Evolutionary conservation across 2,888 invertebrate species (phyloP).

Genomic region (Pogonocherus hispidulus): DNA sequence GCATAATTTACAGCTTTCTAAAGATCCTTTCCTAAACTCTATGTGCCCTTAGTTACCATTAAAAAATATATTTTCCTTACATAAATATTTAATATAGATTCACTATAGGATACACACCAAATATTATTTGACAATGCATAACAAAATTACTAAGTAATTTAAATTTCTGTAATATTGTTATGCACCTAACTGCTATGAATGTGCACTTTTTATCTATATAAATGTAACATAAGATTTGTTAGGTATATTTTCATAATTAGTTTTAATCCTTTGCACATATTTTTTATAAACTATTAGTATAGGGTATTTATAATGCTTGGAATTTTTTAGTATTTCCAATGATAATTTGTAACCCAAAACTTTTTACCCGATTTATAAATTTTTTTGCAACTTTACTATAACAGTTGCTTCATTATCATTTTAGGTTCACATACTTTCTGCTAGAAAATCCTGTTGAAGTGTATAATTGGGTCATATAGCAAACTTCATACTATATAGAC

Average conservation of each 20-base stretch:
- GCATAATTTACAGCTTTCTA: slow-evolving; percentile 40
- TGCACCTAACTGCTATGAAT: slow-evolving; percentile 51
- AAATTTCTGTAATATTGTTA: slow-evolving; percentile 44
- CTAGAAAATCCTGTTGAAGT: too few species aligned
- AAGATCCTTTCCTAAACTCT: slow-evolving; percentile 51
- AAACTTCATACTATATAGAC: too few species aligned
- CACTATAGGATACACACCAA: slow-evolving; percentile 66
- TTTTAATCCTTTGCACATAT: slow-evolving; percentile 14
- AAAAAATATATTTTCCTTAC: slow-evolving; percentile 48
- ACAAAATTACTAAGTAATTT: slow-evolving; percentile 7
- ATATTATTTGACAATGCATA: slow-evolving; percentile 40
- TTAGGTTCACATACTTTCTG: too few species aligned
- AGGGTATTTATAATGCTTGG: not conserved
- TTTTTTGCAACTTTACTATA: too few species aligned
- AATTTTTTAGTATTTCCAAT: not conserved
- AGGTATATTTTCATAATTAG: slow-evolving; percentile 26
- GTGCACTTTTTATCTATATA: slow-evolving; percentile 51
- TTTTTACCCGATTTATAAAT: not conserved
- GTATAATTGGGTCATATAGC: too few species aligned
- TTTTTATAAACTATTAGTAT: slow-evolving; percentile 8
- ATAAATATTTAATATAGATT: slow-evolving; percentile 47
- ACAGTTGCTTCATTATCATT: too few species aligned
- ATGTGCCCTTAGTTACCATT: slow-evolving; percentile 47
- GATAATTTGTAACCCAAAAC: not conserved
- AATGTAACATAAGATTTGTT: slow-evolving; percentile 36